A percentile compares a stretch with the other conserved stretches of the same genome.
Evolutionary conservation across 2,797 vertebrate genomes (phyloP).

Genomic region (Gallinago nigripennis): DNA sequence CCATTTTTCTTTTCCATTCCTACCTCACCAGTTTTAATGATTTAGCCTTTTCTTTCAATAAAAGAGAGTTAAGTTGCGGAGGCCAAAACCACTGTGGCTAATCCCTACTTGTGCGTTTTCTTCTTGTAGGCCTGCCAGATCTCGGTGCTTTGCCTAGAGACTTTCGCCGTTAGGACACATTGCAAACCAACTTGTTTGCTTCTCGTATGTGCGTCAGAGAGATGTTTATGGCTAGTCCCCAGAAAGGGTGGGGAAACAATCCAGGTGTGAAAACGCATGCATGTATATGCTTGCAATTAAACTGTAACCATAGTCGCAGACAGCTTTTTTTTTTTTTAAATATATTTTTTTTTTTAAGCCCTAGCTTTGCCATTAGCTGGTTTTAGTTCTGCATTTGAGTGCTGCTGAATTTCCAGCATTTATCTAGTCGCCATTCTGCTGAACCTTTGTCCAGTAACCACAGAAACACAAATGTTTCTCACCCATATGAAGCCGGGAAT

Average conservation of each 20-base stretch:
- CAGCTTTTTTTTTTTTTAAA: background rate
- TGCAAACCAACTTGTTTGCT: conserved; percentile 38
- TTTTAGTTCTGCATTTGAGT: background rate
- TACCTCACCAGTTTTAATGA: background rate
- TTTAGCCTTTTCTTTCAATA: background rate
- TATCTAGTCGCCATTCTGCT: background rate
- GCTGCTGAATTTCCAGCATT: background rate
- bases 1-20: background rate
- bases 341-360: background rate
- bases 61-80: background rate
- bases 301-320: conserved; percentile 68
- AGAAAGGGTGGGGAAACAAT: conserved; percentile 48
- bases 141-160: conserved; percentile 23
- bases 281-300: conserved; percentile 75
- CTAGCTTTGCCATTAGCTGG: background rate
- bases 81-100: background rate
- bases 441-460: background rate
- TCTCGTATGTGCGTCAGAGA: conserved; percentile 23
- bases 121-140: conserved; percentile 22
- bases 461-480: background rate
- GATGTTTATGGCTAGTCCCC: conserved; percentile 24
- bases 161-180: background rate
- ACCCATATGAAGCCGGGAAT: background rate
- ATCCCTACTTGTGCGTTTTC: conserved; percentile 29
- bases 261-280: conserved; percentile 63